Evolutionary conservation across 53 echinoderm and acorn worm species (phyloP).

Genomic region (Paelopatides confundens): DNA sequence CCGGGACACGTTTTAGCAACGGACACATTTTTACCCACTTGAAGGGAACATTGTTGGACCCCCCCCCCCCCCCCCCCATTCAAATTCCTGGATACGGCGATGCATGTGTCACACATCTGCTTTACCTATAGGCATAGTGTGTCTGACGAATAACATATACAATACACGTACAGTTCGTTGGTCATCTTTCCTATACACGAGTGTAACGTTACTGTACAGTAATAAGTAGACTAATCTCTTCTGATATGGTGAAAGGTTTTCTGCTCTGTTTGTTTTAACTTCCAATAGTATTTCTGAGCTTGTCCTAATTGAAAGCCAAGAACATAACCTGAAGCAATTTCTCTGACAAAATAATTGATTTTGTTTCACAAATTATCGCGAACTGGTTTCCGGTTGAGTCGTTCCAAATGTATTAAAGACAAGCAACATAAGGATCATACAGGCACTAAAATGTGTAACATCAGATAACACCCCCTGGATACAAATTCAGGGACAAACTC

Average conservation of each 20-base stretch:
- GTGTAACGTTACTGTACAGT: neutral
- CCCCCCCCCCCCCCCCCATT: no score
- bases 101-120: no score
- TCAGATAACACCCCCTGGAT: no score
- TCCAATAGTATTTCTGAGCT: neutral
- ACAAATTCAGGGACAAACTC: no score
- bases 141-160: no score
- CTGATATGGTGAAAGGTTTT: neutral
- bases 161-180: neutral
- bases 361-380: neutral
- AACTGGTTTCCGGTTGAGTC: slow-evolving; percentile 22
- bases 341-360: neutral
- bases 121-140: no score
- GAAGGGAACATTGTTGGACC: no score
- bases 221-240: slow-evolving; percentile 29
- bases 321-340: slow-evolving; percentile 13
- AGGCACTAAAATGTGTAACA: neutral
- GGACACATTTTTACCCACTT: no score
- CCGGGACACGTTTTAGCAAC: no score
- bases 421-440: neutral
- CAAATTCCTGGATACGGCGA: no score
- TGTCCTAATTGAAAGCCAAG: slow-evolving; percentile 20
- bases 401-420: neutral
- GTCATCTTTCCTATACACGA: neutral
- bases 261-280: slow-evolving; percentile 16